Evolutionary conservation across 2,797 vertebrate species (phyloP).

Genomic region (Gallinago stenura): DNA sequence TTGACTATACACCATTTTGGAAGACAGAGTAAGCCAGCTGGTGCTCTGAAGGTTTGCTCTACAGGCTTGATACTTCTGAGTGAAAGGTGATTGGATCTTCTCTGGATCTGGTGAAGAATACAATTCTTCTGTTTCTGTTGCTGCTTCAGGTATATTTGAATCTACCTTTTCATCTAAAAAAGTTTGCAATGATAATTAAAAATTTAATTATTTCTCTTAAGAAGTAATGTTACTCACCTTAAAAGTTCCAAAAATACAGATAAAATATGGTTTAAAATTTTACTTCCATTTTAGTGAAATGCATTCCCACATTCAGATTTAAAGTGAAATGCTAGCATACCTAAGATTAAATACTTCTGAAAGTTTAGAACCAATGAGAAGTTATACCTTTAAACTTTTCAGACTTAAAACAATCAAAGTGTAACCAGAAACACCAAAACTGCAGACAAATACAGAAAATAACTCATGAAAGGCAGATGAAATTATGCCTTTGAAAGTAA

Average conservation of each 20-base stretch:
- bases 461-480: neutral
- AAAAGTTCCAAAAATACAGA: neutral
- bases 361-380: neutral
- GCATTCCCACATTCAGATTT: neutral
- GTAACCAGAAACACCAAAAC: neutral
- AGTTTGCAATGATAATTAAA: neutral
- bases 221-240: neutral
- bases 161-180: constrained; percentile 76
- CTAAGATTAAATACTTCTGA: neutral
- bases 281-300: neutral
- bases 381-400: neutral
- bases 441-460: neutral
- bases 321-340: neutral
- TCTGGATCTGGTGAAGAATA: constrained; percentile 85
- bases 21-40: constrained; percentile 89
- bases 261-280: neutral
- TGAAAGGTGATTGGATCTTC: constrained; percentile 81
- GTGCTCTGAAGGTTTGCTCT: constrained; percentile 93
- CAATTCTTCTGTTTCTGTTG: constrained; percentile 64
- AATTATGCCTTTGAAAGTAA: neutral
- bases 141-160: constrained; percentile 48
- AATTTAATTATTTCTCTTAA: neutral
- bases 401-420: neutral
- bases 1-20: constrained; percentile 89
- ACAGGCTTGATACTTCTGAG: constrained; percentile 84